Percentiles rank a stretch among this genome's conserved stretches.
Evolutionary conservation across 2,797 vertebrate species (phyloP).

Genomic region (Streptopelia turtur): DNA sequence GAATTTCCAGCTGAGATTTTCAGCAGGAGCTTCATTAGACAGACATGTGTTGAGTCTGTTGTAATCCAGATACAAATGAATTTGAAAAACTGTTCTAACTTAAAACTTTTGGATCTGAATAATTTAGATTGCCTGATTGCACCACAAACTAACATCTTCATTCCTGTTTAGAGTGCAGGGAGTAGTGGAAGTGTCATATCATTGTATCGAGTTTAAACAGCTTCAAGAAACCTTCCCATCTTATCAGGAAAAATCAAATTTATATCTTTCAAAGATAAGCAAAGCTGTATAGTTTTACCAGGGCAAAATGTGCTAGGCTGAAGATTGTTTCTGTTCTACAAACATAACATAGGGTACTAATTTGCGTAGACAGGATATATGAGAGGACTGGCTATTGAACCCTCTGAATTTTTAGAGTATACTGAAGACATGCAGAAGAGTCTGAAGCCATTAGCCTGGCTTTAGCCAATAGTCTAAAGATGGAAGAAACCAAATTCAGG

Average conservation of each 20-base stretch:
- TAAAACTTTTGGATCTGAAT: slow-evolving; percentile 71
- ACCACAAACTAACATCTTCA: slow-evolving; percentile 69
- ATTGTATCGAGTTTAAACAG: slow-evolving; percentile 48
- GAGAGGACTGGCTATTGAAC: not conserved
- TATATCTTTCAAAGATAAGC: slow-evolving; percentile 35
- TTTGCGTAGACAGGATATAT: not conserved
- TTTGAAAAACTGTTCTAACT: slow-evolving; percentile 70
- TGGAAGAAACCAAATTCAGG: not conserved
- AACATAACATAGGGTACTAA: not conserved
- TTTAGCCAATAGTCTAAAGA: not conserved
- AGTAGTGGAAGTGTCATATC: slow-evolving; percentile 31
- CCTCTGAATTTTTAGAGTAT: not conserved
- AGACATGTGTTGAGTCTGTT: slow-evolving; percentile 62
- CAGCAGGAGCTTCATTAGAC: slow-evolving; percentile 78
- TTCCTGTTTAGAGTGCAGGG: slow-evolving; percentile 64
- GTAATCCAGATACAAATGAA: slow-evolving; percentile 72
- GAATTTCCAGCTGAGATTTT: slow-evolving; percentile 80
- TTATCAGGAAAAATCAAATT: slow-evolving; percentile 67
- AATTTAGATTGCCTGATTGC: slow-evolving; percentile 69
- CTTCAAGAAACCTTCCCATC: slow-evolving; percentile 32
- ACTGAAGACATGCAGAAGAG: not conserved
- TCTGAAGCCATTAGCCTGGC: not conserved
- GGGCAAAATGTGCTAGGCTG: slow-evolving; percentile 14
- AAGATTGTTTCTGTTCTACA: not conserved
- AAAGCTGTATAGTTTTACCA: slow-evolving; percentile 28